phyloP scores from a whole-genome alignment of 2,797 vertebrate genomes.

The Schizothorax lantsangensis region DNA sequence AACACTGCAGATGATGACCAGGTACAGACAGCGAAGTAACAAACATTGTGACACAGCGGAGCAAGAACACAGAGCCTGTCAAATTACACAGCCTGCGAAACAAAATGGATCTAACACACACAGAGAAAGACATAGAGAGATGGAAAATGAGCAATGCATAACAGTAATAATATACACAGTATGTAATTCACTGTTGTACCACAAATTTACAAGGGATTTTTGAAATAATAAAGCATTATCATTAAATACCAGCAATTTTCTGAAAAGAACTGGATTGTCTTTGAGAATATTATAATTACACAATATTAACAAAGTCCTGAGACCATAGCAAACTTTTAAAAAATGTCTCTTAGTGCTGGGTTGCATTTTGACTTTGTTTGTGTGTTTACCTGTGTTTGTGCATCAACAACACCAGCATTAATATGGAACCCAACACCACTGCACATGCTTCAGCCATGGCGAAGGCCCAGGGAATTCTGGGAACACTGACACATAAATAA shows the following conservation, averaged over 20 bases:
- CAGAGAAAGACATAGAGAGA: neutral
- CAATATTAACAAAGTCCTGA: neutral
- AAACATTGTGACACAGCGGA: slow-evolving; percentile 96
- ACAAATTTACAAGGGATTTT: neutral
- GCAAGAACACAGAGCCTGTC: slow-evolving; percentile 94
- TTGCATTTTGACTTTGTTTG: neutral
- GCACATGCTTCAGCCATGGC: slow-evolving; percentile 96
- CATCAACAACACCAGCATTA: slow-evolving; percentile 91
- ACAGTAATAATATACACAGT: neutral
- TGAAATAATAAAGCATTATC: neutral
- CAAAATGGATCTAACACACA: slow-evolving; percentile 86
- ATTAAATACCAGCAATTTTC: neutral
- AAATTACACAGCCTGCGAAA: slow-evolving; percentile 91
- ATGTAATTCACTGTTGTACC: neutral
- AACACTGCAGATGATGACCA: slow-evolving; percentile 93
- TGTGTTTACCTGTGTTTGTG: slow-evolving; percentile 92
- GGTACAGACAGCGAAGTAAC: slow-evolving; percentile 97
- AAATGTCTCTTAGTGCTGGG: neutral
- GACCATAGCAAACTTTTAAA: neutral
- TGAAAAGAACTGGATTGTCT: neutral
- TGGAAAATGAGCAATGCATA: neutral
- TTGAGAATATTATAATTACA: neutral
- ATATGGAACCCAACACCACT: slow-evolving; percentile 91
- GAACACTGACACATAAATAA: slow-evolving; percentile 80
- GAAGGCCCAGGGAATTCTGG: slow-evolving; percentile 97